Evolutionary conservation across 1,140 invertebrate genomes (phyloP).

Genomic region (Solenopsis invicta): DNA sequence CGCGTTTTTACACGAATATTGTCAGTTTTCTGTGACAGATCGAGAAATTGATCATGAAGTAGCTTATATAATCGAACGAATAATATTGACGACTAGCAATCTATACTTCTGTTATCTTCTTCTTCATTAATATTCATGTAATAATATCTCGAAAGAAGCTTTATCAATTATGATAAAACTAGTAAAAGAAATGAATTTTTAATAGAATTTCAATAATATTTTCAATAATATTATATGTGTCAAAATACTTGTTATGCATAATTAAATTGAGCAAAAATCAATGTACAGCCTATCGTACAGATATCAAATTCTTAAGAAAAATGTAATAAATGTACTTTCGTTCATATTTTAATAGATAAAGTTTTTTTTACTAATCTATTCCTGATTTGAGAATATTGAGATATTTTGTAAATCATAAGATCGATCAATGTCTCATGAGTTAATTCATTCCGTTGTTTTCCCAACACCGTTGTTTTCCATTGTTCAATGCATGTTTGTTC

Average conservation of each 20-base stretch:
- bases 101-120: background rate
- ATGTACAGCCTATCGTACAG: background rate
- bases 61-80: background rate
- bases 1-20: background rate
- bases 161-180: background rate
- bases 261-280: constrained; percentile 22
- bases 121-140: constrained; percentile 11
- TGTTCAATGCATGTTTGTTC: constrained; percentile 5
- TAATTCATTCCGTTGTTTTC: constrained; percentile 12
- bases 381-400: background rate
- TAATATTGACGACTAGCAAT: background rate
- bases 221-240: background rate
- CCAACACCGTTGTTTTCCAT: background rate
- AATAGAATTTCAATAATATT: background rate
- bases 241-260: background rate
- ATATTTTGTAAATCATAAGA: background rate
- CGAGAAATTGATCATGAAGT: background rate
- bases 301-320: background rate
- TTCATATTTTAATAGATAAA: constrained; percentile 3
- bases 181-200: background rate
- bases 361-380: background rate
- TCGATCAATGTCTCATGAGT: constrained; percentile 6
- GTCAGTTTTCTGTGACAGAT: constrained; percentile 2
- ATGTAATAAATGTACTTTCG: background rate
- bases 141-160: background rate